A percentile compares a stretch with the other conserved stretches of the same genome.
Evolutionary conservation across 2,888 invertebrate species (phyloP).

Genomic region (Acanthopleura granulata): DNA sequence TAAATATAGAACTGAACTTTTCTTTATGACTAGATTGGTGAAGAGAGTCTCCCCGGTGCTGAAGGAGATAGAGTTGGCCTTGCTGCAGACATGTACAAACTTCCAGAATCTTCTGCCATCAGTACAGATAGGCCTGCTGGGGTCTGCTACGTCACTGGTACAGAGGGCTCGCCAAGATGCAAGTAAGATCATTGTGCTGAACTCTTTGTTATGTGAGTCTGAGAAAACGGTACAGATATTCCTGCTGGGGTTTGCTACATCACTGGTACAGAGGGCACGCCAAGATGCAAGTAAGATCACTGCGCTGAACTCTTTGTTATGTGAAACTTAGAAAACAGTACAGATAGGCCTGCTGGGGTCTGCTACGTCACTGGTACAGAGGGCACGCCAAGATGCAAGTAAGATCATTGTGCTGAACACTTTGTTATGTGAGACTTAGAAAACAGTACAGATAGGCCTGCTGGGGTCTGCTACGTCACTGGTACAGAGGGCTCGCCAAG

Average conservation of each 20-base stretch:
- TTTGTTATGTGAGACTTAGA: too few relatives aligned
- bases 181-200: background rate
- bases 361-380: constrained; percentile 52
- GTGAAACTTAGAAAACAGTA: constrained; percentile 24
- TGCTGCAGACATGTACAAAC: constrained; percentile 47
- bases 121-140: constrained; percentile 62
- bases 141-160: constrained; percentile 49
- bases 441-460: constrained; percentile 57
- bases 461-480: constrained; percentile 52
- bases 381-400: constrained; percentile 21
- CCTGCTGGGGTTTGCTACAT: constrained; percentile 51
- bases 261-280: constrained; percentile 46
- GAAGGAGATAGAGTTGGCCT: constrained; percentile 40
- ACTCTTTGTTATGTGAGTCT: too few relatives aligned
- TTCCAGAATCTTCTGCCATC: constrained; percentile 57
- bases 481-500: constrained; percentile 41
- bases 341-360: constrained; percentile 62
- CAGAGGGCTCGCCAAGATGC: constrained; percentile 36
- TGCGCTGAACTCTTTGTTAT: too few relatives aligned
- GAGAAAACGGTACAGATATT: constrained; percentile 56
- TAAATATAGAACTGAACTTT: background rate
- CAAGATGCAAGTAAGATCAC: constrained; percentile 8
- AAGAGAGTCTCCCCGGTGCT: constrained; percentile 35
- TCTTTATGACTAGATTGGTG: constrained; percentile 31
- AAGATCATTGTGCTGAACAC: background rate